Evolutionary conservation across 1,140 invertebrate genomes (phyloP), one percentile per base, ranked within the genome.

Genomic region (Dendrolimus punctatus): DNA sequence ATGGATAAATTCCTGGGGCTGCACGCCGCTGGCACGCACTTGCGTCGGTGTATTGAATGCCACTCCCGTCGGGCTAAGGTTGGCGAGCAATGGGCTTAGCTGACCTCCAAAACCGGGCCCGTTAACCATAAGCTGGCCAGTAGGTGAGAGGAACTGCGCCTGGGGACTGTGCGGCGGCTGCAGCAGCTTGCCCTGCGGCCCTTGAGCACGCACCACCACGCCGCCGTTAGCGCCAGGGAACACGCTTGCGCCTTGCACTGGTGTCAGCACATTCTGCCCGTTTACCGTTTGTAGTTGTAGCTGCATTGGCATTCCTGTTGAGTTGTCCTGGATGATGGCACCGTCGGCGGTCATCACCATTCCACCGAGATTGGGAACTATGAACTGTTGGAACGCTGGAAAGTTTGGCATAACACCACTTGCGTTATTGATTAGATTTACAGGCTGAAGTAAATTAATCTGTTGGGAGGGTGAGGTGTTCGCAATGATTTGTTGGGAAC

Each of bases 271-370:
- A 62, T 94, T 94, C 57, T 93, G 92, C 0, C 92, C 92, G 58
- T 93, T 93, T 5, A 95, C 93, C 55, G 94, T 94, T 66, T 95
- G 93, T 58, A 95, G 89, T 64, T 95, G 94, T 4, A 93, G 62
- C 54, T 93, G 92, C 90, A 93, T 91, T 0, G 91, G 91, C 52
- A 92, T 87, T 46, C 84, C 84, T 49, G 91, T 91, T 0, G 89
- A 90, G 8, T 91, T 90, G 53, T 93, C 91, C 68, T 92, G 91
- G 4, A 94, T 76, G 10, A 94, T 83, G 0, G 92, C 90, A 2
- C 91, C 91, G 64, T 93, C 91, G 38, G 93, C 90, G 36, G 93
- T 90, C 93, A 92, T 91, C 46, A 94, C 90, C 90, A 95, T 90
- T 58, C 94, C 89, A 2, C 93, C 93, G 2, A 94, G 76, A 63